Conservation (phyloP, 2,113 vertebrate genomes). For the Rhynchomys soricoides region DNA sequence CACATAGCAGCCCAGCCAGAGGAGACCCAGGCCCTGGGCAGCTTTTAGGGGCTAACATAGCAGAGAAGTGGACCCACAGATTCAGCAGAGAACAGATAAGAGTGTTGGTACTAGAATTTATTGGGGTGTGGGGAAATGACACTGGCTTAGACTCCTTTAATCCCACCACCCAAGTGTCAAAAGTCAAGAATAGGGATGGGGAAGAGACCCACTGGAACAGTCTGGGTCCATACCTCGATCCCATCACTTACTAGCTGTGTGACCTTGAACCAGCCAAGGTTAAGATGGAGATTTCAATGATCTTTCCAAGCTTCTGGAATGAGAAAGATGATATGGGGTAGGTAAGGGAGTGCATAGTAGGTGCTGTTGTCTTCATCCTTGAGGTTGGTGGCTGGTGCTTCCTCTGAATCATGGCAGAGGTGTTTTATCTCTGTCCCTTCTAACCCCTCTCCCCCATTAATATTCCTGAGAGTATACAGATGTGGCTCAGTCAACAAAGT, state of each 20-base stretch:
- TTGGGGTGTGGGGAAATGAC: too few relatives aligned
- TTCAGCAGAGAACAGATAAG: too few relatives aligned
- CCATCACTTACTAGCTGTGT: not conserved
- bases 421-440: not conserved
- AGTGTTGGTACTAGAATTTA: not conserved
- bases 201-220: not conserved
- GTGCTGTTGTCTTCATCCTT: rapidly evolving
- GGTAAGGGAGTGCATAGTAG: too few relatives aligned
- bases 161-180: not conserved
- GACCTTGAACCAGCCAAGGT: not conserved
- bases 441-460: not conserved
- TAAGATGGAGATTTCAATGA: not conserved
- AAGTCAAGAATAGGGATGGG: rapidly evolving
- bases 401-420: not conserved
- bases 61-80: not conserved
- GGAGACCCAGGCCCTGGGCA: not conserved
- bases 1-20: too few relatives aligned
- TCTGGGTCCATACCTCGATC: not conserved
- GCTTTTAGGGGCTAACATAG: rapidly evolving
- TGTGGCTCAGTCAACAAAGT: not conserved
- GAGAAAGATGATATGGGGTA: not conserved
- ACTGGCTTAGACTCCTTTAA: not conserved
- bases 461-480: not conserved
- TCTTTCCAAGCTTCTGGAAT: not conserved
- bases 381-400: not conserved